Base-by-base conservation (phyloP, 2,888 invertebrate species). In the Aethes cnicana region DNA sequence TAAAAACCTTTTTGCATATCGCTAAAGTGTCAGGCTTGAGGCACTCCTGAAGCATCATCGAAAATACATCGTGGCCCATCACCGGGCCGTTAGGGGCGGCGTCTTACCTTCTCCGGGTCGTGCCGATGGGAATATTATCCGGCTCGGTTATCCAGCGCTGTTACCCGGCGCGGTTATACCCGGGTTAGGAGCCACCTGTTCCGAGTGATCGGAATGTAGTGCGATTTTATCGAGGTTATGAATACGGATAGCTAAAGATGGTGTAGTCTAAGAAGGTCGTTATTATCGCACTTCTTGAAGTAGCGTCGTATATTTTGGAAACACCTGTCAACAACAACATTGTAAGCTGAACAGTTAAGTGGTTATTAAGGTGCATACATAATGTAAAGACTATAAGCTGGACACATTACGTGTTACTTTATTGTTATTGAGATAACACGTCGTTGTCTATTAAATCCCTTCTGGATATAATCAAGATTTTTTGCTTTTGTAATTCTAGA, bases 61-160 rank as follows among this genome's bases (percentile, higher is more conserved):
- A 47, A 49, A 39, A 39, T 33, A 30, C 37, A 52, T 20, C 39
- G 25, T 23, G 20, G 33, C 35, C 50, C 53, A 58, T 56, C 36
- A 46, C 41, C 36, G 42, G 30, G 41, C 48, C 26, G 14, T 49
- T n/a, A 53, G 49, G 44, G 46, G 41, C 30, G 41, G 14, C 28
- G 16, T 35, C 43, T 30, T 49, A 56, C 58, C 56, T 49, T 46
- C 39, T 6, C 25, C 32, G 47, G 64, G 58, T 68, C 72, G 72
- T 72, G 73, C 67, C 53, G 77, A 80, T 77, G 75, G 70, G 67
- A 72, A 69, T 76, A 77, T 79, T 77, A 78, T 71, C 74, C 75
- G 71, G 66, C 58, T 59, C 61, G 56, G 55, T 53, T 57, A 64
- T 59, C 64, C 61, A 57, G 53, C n/a, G n/a, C n/a, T 76, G 77